Percentiles rank a stretch among this genome's conserved stretches.
Evolutionary conservation across 2,113 vertebrate species (phyloP).

Genomic region (Numenius arquata): DNA sequence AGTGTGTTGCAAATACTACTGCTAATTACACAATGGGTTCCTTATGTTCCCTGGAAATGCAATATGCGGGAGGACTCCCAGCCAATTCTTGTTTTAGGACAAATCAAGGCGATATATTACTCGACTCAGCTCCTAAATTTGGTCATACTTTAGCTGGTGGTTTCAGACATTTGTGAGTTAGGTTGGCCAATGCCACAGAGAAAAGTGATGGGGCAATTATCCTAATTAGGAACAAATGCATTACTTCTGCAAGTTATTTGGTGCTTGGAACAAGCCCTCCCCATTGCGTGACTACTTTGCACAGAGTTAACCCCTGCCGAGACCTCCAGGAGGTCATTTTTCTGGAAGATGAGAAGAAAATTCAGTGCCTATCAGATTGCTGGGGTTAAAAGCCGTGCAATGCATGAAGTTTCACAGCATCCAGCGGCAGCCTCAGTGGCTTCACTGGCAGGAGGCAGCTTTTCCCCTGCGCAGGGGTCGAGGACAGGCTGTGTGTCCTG

Average conservation of each 20-base stretch:
- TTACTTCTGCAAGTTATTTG: constrained; percentile 64
- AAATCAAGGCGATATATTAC: constrained; percentile 44
- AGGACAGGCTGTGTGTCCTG: neutral
- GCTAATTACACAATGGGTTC: constrained; percentile 64
- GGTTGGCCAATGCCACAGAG: constrained; percentile 56
- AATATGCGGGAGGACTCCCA: neutral
- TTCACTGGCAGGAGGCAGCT: neutral
- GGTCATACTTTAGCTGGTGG: constrained; percentile 50
- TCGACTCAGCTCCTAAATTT: constrained; percentile 56
- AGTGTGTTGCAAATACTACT: neutral
- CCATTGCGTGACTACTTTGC: constrained; percentile 25
- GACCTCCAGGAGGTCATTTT: neutral
- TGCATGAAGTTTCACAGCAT: fast-evolving
- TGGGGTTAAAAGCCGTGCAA: neutral
- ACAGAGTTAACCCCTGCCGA: constrained; percentile 33
- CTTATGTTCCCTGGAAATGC: constrained; percentile 58
- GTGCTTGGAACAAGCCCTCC: constrained; percentile 34
- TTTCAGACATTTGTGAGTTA: constrained; percentile 27
- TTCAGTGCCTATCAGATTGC: neutral
- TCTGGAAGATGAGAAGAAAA: neutral
- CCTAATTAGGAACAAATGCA: constrained; percentile 69
- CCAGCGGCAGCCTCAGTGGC: neutral
- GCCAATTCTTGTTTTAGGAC: constrained; percentile 48
- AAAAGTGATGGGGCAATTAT: constrained; percentile 66
- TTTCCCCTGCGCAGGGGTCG: neutral